These are phyloP conservation scores for Notiomystis cincta DNA, from an alignment of 2,113 vertebrate genomes.

Conservation along the genomic window DNA sequence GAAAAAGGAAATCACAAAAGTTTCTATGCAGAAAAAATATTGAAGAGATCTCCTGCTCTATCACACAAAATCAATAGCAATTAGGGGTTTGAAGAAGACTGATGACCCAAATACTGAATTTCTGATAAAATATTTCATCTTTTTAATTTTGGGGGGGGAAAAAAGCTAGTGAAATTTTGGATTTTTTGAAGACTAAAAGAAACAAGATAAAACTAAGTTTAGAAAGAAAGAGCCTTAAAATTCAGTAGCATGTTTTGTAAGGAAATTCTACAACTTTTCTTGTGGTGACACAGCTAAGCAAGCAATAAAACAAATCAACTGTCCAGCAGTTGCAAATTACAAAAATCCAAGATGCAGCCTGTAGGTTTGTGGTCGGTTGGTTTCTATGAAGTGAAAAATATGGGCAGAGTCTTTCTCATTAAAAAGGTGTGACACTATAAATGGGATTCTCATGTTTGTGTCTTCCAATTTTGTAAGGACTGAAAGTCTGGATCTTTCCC, in stretches of 20 bases:
- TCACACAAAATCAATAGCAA: background rate
- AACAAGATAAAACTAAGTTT: background rate
- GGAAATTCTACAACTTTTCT: background rate
- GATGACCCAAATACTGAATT: background rate
- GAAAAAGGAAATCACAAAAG: background rate
- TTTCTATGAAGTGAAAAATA: background rate
- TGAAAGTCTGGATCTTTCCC: background rate
- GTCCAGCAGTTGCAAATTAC: background rate
- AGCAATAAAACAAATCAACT: background rate
- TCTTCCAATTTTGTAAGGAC: background rate
- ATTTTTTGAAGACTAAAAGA: background rate
- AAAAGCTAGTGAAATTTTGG: rapidly evolving
- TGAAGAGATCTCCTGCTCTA: background rate
- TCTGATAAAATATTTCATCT: background rate
- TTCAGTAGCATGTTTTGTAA: background rate
- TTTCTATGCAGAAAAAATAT: background rate
- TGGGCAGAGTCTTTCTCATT: background rate
- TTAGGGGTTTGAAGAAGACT: background rate
- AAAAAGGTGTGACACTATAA: background rate
- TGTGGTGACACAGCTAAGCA: background rate
- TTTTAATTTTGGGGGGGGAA: background rate
- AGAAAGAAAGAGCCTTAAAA: background rate
- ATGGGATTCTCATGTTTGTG: background rate
- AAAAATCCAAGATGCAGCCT: background rate
- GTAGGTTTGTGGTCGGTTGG: background rate